Percentiles rank a stretch among this genome's conserved stretches.
These are phyloP conservation scores for Taurulus bubalis DNA, from an alignment of 2,113 vertebrate species.

Conservation along the genomic window DNA sequence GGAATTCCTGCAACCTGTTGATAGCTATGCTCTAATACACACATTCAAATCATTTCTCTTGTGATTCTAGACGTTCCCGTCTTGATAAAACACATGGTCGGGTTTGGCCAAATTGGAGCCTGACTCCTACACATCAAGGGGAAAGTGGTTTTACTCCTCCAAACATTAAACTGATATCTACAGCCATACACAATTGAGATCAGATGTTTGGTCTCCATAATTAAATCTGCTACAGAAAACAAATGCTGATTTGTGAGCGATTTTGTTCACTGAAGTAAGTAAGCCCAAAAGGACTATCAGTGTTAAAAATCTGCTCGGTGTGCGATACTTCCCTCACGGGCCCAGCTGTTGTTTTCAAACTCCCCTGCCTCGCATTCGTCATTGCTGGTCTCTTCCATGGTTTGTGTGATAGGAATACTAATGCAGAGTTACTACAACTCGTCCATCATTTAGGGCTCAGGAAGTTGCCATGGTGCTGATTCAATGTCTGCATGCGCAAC, in stretches of 20 bases:
- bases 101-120: constrained; percentile 22
- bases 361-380: constrained; percentile 52
- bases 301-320: constrained; percentile 33
- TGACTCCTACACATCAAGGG: constrained; percentile 27
- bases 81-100: constrained; percentile 20
- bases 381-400: constrained; percentile 24
- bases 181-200: constrained; percentile 60
- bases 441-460: constrained; percentile 57
- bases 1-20: constrained; percentile 38
- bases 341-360: constrained; percentile 49
- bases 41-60: background rate
- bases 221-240: constrained; percentile 66
- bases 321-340: constrained; percentile 20
- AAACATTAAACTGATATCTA: constrained; percentile 49
- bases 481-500: constrained; percentile 52
- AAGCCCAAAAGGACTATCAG: constrained; percentile 52
- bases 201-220: constrained; percentile 65
- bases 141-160: constrained; percentile 53
- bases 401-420: constrained; percentile 63
- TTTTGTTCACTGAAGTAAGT: constrained; percentile 39
- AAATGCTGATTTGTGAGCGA: constrained; percentile 41
- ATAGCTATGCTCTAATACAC: background rate
- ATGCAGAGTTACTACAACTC: constrained; percentile 52
- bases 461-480: constrained; percentile 62
- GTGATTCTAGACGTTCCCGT: constrained; percentile 25